A percentile compares a stretch with the other conserved stretches of the same genome.
These are phyloP conservation scores for Adela reaumurella DNA, from an alignment of 2,888 invertebrate species.

Conservation along the genomic window DNA sequence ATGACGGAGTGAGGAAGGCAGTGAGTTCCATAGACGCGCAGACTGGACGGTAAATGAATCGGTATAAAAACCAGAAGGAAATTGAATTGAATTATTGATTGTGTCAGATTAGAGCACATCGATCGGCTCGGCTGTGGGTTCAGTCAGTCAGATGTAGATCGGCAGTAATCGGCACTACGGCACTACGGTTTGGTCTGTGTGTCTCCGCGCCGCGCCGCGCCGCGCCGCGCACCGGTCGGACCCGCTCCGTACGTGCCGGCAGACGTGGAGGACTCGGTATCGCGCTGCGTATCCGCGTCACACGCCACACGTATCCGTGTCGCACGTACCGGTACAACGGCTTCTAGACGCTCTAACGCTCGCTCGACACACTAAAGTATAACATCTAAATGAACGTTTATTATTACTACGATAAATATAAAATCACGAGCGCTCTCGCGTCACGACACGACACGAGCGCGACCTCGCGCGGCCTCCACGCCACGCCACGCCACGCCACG, in stretches of 20 bases:
- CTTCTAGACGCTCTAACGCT: background rate
- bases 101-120: too few relatives aligned
- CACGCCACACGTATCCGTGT: background rate
- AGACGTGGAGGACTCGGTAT: background rate
- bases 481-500: background rate
- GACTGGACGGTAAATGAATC: too few relatives aligned
- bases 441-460: background rate
- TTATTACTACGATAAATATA: background rate
- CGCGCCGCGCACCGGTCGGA: too few relatives aligned
- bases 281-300: background rate
- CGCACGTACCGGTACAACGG: background rate
- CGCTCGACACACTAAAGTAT: background rate
- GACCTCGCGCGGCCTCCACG: background rate
- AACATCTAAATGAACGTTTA: background rate
- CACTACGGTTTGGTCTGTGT: too few relatives aligned
- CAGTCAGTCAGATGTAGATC: too few relatives aligned
- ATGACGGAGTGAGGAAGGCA: too few relatives aligned
- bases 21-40: too few relatives aligned
- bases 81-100: too few relatives aligned
- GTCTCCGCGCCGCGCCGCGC: slow-evolving; percentile 19
- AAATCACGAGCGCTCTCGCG: background rate
- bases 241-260: too few relatives aligned
- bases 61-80: too few relatives aligned
- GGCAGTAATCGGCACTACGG: too few relatives aligned
- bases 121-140: too few relatives aligned